Evolutionary conservation across 2,113 vertebrate genomes (phyloP).

Genomic region (Hemiprocne comata): DNA sequence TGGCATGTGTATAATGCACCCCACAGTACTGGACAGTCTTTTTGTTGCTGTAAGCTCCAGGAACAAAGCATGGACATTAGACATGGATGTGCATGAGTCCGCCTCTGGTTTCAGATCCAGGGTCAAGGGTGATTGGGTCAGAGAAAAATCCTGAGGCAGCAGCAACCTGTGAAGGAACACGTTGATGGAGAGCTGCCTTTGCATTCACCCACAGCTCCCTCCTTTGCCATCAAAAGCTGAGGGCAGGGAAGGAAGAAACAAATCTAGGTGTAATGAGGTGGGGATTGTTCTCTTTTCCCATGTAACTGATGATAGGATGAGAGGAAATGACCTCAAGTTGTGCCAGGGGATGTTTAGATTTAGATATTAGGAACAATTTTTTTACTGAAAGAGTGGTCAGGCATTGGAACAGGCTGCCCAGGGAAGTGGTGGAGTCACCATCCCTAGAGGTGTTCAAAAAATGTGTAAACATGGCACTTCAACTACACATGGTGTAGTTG

Average conservation of each 20-base stretch:
- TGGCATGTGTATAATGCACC: accelerated
- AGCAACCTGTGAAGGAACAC: background rate
- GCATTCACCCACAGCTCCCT: background rate
- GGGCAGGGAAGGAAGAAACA: background rate
- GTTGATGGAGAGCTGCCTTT: accelerated
- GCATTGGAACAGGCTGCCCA: too few relatives aligned
- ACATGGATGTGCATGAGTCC: background rate
- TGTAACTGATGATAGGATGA: too few relatives aligned
- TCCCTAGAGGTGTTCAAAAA: too few relatives aligned
- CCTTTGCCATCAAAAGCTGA: background rate
- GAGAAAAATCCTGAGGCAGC: accelerated
- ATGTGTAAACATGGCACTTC: too few relatives aligned
- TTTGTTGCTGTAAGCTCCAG: accelerated
- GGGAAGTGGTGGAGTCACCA: too few relatives aligned
- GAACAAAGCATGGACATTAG: background rate
- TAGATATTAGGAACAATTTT: too few relatives aligned
- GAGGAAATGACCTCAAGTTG: too few relatives aligned
- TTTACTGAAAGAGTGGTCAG: too few relatives aligned
- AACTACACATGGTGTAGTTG: too few relatives aligned
- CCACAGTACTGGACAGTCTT: background rate
- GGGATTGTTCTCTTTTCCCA: too few relatives aligned
- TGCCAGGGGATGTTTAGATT: too few relatives aligned
- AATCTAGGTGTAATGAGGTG: too few relatives aligned
- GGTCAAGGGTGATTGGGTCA: background rate
- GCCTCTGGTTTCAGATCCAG: background rate